phyloP scores from a whole-genome alignment of 2,797 vertebrate genomes.

The Decapterus maruadsi region DNA sequence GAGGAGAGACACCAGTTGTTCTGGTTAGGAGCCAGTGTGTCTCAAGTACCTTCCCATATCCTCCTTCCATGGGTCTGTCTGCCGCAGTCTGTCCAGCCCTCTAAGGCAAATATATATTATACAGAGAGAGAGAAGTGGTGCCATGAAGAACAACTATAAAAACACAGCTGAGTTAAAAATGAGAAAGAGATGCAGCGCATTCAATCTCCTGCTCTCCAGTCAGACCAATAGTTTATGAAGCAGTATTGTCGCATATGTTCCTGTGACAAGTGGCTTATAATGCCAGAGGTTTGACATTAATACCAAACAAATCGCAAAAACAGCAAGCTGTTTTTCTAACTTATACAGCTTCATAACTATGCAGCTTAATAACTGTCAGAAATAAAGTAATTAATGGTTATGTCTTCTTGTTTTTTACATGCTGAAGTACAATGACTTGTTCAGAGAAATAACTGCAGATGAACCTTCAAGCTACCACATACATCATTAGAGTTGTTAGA shows the following conservation, averaged over 20 bases:
- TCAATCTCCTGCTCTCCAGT: neutral
- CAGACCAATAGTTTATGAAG: neutral
- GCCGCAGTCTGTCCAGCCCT: conserved; percentile 54
- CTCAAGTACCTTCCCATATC: conserved; percentile 76
- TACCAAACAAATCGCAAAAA: neutral
- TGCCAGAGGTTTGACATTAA: neutral
- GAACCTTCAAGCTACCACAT: conserved; percentile 14
- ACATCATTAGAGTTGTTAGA: conserved; percentile 14
- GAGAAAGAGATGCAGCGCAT: neutral
- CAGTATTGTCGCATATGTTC: neutral
- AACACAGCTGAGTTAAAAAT: neutral
- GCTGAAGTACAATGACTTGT: neutral
- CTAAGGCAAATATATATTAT: conserved; percentile 36
- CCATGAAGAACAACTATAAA: conserved; percentile 10
- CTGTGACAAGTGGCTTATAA: neutral
- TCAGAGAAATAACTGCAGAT: conserved; percentile 3
- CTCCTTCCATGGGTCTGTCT: conserved; percentile 57
- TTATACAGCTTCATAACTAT: neutral
- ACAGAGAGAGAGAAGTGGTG: conserved; percentile 7
- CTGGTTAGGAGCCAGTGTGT: conserved; percentile 83
- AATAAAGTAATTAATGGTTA: neutral
- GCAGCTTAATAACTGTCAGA: neutral
- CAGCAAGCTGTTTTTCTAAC: neutral
- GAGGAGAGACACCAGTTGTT: conserved; percentile 84
- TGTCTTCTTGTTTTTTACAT: neutral